A percentile compares a stretch with the other conserved stretches of the same genome.
phyloP scores from a whole-genome alignment of 2,113 vertebrate genomes.

The Amazona guildingii region DNA sequence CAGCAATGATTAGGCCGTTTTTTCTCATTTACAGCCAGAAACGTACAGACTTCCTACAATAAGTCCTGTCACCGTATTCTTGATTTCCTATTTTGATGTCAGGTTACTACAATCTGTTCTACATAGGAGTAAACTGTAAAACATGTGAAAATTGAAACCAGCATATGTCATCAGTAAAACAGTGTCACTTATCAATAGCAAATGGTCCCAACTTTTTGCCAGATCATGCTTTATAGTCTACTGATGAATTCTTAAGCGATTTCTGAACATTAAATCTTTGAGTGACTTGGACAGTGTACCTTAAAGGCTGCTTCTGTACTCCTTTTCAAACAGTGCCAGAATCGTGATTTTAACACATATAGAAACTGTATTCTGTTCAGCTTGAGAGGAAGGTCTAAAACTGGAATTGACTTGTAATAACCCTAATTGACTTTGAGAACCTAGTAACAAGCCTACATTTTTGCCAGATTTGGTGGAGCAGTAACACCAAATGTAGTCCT shows the following conservation, averaged over 20 bases:
- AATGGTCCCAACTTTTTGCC: background rate
- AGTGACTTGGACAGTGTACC: background rate
- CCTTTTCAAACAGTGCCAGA: background rate
- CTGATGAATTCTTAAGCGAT: background rate
- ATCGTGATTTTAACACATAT: background rate
- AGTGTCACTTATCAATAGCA: accelerated
- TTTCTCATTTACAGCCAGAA: background rate
- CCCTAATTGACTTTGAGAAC: background rate
- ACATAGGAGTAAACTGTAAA: background rate
- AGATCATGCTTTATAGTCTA: background rate
- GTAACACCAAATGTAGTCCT: background rate
- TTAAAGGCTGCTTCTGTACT: background rate
- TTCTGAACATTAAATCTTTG: background rate
- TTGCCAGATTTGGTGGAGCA: background rate
- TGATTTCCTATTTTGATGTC: background rate
- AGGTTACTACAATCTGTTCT: background rate
- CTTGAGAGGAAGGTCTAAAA: background rate
- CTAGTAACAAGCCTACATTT: background rate
- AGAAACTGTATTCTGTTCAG: background rate
- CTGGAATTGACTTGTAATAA: background rate
- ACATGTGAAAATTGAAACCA: background rate
- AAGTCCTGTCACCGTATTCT: background rate
- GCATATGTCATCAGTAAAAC: background rate
- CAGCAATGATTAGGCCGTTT: background rate
- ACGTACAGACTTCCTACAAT: background rate